phyloP scores from a whole-genome alignment of 2,888 invertebrate species.

The Leptura quadrifasciata region DNA sequence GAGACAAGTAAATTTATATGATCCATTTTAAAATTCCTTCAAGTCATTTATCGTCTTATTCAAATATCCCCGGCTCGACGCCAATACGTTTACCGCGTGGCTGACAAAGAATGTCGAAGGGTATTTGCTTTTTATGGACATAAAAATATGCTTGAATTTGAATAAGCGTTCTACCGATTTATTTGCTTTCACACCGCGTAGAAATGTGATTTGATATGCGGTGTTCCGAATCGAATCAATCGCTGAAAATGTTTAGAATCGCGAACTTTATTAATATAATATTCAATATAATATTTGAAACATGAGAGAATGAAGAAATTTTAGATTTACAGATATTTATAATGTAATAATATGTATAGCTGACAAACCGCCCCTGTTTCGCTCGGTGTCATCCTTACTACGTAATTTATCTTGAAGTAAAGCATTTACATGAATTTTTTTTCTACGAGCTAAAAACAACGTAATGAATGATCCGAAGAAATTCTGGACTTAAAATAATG shows the following conservation, averaged over 20 bases:
- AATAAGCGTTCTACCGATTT: neutral
- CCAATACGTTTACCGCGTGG: neutral
- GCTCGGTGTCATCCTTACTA: no score
- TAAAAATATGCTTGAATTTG: constrained; percentile 2
- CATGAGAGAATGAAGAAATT: no score
- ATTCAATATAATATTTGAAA: no score
- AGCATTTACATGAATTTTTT: no score
- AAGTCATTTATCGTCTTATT: neutral
- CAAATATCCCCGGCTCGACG: neutral
- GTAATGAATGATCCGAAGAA: no score
- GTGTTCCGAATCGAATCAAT: neutral
- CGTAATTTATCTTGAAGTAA: no score
- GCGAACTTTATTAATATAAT: neutral
- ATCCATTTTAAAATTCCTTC: constrained; percentile 20
- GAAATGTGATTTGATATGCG: neutral
- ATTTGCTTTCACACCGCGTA: neutral
- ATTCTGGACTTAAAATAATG: no score
- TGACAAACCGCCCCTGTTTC: no score
- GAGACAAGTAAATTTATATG: neutral
- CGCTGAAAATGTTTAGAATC: neutral
- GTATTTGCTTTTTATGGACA: neutral
- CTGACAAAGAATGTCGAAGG: constrained; percentile 1
- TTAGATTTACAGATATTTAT: no score
- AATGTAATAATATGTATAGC: no score
- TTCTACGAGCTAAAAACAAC: no score